Evolutionary conservation across 2,113 vertebrate species (phyloP).

Genomic region (Martes martes): DNA sequence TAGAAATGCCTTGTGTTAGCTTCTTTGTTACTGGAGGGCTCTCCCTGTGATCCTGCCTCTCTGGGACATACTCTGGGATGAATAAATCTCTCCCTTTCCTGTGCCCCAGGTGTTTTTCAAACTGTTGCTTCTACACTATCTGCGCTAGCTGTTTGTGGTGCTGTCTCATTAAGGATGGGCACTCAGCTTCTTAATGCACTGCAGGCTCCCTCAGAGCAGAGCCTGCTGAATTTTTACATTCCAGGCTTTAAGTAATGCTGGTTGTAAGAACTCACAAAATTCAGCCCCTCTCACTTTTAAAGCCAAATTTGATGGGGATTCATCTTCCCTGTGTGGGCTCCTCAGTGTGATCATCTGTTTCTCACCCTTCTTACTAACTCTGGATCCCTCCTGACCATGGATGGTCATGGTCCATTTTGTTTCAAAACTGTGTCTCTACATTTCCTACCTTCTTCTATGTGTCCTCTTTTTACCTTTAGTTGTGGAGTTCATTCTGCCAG

Average conservation of each 20-base stretch:
- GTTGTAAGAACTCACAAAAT: not conserved
- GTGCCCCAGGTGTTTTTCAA: not conserved
- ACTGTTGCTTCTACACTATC: not conserved
- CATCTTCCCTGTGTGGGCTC: not conserved
- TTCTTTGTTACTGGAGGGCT: not conserved
- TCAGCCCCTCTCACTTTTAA: not conserved
- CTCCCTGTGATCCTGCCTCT: not conserved
- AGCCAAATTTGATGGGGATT: not conserved
- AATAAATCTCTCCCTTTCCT: not conserved
- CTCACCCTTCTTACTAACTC: not conserved
- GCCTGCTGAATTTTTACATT: not conserved
- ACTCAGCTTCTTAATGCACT: not conserved
- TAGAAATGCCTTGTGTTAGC: not conserved
- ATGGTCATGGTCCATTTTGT: not conserved
- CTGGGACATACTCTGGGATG: not conserved
- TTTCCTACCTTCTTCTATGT: not conserved
- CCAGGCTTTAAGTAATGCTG: not conserved
- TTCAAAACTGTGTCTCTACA: not conserved
- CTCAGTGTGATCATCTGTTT: not conserved
- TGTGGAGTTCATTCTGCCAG: not conserved
- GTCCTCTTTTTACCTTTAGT: not conserved
- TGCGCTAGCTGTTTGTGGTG: not conserved
- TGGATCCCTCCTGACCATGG: not conserved
- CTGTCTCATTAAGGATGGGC: not conserved
- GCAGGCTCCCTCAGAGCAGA: not conserved